phyloP scores from a whole-genome alignment of 2,113 vertebrate species.

The Paralichthys olivaceus region DNA sequence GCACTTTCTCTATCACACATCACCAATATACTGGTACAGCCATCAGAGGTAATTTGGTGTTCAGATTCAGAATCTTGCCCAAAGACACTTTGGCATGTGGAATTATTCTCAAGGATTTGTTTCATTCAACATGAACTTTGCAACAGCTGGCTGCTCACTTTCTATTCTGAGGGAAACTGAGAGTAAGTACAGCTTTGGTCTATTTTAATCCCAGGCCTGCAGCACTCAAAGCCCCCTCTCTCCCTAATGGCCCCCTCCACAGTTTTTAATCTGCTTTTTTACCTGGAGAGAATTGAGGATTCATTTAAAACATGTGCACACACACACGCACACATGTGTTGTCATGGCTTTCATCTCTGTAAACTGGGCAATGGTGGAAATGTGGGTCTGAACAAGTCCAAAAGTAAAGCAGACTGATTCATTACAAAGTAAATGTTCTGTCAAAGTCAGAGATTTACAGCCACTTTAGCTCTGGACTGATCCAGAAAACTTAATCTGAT shows the following conservation, averaged over 20 bases:
- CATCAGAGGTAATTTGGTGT: no score
- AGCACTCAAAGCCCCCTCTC: slow-evolving; percentile 5
- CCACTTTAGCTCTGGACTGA: neutral
- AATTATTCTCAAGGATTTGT: neutral
- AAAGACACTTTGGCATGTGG: no score
- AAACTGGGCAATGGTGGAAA: neutral
- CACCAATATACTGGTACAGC: no score
- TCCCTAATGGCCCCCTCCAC: slow-evolving; percentile 8
- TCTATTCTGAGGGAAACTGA: neutral
- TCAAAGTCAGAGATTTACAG: neutral
- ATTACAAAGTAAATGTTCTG: neutral
- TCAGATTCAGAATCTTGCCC: no score
- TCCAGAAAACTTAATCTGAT: neutral
- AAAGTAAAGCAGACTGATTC: neutral
- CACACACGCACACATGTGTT: neutral
- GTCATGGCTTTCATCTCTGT: neutral
- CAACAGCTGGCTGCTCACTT: slow-evolving; percentile 17
- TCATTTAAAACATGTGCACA: neutral
- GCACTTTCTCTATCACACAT: no score
- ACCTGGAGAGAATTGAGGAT: slow-evolving; percentile 5
- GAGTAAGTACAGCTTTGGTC: neutral
- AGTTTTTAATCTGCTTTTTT: slow-evolving; percentile 21
- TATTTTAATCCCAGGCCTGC: slow-evolving; percentile 5
- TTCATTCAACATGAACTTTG: neutral
- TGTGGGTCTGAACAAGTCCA: neutral